Evolutionary conservation across 2,888 invertebrate species (phyloP).

Genomic region (Pteria penguin): DNA sequence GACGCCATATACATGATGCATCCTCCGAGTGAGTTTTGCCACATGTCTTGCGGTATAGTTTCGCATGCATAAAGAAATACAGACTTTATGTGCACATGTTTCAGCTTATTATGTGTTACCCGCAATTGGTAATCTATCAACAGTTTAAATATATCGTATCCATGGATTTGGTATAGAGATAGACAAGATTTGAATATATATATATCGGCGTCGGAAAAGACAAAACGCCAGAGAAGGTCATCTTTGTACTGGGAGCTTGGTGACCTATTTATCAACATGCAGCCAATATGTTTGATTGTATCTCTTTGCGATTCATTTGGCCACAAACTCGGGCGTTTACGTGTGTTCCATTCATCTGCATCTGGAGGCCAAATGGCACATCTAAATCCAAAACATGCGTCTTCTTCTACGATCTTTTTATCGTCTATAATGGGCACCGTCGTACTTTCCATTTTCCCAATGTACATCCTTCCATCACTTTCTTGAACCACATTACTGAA

Average conservation of each 20-base stretch:
- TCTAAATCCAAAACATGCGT: background rate
- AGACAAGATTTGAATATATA: slow-evolving; percentile 18
- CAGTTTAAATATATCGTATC: slow-evolving; percentile 41
- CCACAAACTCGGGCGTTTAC: slow-evolving; percentile 44
- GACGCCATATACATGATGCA: slow-evolving; percentile 45
- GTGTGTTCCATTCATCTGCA: slow-evolving; percentile 45
- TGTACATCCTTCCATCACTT: background rate
- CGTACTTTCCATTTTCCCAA: too few species aligned
- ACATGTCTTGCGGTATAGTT: slow-evolving; percentile 37
- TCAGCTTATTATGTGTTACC: slow-evolving; percentile 2
- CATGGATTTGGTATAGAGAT: slow-evolving; percentile 32
- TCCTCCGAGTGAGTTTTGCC: slow-evolving; percentile 37
- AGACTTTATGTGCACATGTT: slow-evolving; percentile 15
- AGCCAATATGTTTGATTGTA: slow-evolving; percentile 33
- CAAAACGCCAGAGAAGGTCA: slow-evolving; percentile 26
- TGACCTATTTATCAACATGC: slow-evolving; percentile 29
- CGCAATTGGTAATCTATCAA: slow-evolving; percentile 21
- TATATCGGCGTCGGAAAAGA: slow-evolving; percentile 31
- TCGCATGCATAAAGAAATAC: slow-evolving; percentile 50
- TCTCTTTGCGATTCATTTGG: slow-evolving; percentile 39
- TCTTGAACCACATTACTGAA: background rate
- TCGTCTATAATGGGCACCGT: too few species aligned
- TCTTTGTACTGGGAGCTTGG: slow-evolving; percentile 10
- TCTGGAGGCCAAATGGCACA: slow-evolving; percentile 42
- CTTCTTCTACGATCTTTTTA: background rate